phyloP scores from a whole-genome alignment of 2,113 vertebrate genomes.

The Melanostigma gelatinosum region DNA sequence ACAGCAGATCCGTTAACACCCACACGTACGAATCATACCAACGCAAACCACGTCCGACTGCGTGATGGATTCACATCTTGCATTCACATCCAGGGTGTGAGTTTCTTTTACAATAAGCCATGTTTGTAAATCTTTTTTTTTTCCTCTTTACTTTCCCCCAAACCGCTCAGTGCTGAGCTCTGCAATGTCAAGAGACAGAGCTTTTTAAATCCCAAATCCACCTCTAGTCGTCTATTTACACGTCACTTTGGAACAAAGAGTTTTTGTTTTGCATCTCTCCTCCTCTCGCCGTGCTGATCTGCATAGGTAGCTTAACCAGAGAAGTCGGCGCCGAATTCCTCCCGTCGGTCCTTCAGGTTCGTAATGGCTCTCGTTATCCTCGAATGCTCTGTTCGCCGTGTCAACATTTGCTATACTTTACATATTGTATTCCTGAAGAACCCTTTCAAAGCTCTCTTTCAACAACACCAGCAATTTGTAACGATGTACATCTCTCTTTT shows the following conservation, averaged over 20 bases:
- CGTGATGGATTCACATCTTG: neutral
- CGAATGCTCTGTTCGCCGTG: conserved; percentile 11
- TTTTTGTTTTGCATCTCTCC: neutral
- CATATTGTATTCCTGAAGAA: conserved; percentile 38
- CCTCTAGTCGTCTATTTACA: conserved; percentile 32
- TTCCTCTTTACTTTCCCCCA: neutral
- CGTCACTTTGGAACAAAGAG: conserved; percentile 41
- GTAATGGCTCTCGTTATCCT: conserved; percentile 53
- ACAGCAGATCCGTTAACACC: conserved; percentile 49
- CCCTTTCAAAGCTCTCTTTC: conserved; percentile 24
- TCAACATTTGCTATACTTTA: conserved; percentile 19
- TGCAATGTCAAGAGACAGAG: conserved; percentile 10
- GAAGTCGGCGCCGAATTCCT: conserved; percentile 25
- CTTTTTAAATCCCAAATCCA: conserved; percentile 22
- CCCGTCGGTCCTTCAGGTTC: conserved; percentile 14
- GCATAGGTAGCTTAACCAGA: conserved; percentile 54
- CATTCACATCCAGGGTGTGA: conserved; percentile 4
- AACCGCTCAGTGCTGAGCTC: neutral
- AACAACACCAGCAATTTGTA: conserved; percentile 44
- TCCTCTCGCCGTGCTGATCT: conserved; percentile 45
- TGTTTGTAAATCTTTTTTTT: neutral
- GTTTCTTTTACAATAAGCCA: conserved; percentile 1
- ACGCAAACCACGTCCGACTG: neutral
- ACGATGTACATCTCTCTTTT: neutral
- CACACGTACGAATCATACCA: conserved; percentile 44